Evolutionary conservation across 2,113 vertebrate species (phyloP).

Genomic region (Cacatua alba): DNA sequence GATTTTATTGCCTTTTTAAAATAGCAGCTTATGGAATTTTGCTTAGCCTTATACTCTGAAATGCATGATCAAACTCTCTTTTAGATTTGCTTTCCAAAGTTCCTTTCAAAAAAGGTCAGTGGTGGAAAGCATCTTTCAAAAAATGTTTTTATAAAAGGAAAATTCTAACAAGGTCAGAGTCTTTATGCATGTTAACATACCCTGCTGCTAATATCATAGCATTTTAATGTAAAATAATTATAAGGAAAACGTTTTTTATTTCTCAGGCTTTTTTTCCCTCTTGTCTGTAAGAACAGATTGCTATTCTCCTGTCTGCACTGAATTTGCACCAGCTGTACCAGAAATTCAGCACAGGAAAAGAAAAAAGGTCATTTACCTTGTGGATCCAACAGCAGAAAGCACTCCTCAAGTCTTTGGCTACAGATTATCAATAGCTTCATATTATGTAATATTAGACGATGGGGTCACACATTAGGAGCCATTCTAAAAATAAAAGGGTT

Average conservation of each 20-base stretch:
- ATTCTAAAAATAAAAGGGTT: not conserved
- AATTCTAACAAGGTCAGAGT: not conserved
- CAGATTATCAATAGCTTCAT: not conserved
- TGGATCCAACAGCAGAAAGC: not conserved
- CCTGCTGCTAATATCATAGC: not conserved
- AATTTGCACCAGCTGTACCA: not conserved
- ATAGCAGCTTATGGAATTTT: not conserved
- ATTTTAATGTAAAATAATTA: not conserved
- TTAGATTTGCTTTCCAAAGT: not conserved
- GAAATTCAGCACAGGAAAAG: slow-evolving; percentile 11
- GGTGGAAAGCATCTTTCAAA: not conserved
- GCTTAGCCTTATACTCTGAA: not conserved
- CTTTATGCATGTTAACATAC: not conserved
- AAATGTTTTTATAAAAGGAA: not conserved
- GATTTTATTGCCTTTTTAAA: slow-evolving; percentile 10
- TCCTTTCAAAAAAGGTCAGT: not conserved
- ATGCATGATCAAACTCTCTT: not conserved
- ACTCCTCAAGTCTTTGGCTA: not conserved
- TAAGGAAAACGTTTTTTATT: not conserved
- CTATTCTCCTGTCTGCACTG: not conserved
- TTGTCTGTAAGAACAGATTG: not conserved
- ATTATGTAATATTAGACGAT: not conserved
- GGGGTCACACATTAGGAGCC: not conserved
- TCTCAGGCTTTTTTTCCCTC: not conserved
- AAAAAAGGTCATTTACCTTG: not conserved